phyloP scores from a whole-genome alignment of 2,888 invertebrate species.

The Chalcis sispes region DNA sequence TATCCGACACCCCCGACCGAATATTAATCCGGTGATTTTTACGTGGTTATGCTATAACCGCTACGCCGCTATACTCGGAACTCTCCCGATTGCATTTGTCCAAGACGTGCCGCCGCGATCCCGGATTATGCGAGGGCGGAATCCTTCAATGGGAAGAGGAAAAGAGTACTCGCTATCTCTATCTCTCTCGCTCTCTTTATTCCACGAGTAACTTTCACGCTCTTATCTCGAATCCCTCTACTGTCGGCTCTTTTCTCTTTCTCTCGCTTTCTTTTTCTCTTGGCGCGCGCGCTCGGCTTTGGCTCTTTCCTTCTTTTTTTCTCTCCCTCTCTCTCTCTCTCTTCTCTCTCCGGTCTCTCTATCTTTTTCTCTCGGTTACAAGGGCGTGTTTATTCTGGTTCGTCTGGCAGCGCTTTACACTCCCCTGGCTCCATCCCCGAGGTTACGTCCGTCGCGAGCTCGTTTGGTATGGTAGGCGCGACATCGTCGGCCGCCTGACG shows the following conservation, averaged over 20 bases:
- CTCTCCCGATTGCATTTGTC: background rate
- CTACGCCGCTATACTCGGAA: background rate
- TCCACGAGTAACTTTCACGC: too few relatives aligned
- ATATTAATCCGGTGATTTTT: background rate
- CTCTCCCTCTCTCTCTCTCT: background rate
- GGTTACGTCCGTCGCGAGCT: slow-evolving; percentile 4
- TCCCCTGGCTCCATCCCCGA: slow-evolving; percentile 15
- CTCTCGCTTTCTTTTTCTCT: background rate
- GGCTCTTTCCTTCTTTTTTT: background rate
- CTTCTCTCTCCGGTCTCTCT: background rate
- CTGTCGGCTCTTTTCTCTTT: background rate
- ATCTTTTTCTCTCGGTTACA: background rate
- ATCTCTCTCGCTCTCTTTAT: too few relatives aligned
- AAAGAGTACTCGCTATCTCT: background rate
- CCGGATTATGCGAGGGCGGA: background rate
- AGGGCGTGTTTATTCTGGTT: slow-evolving; percentile 19
- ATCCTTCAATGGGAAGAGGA: too few relatives aligned
- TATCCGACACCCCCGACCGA: background rate
- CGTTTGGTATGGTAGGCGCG: slow-evolving; percentile 3
- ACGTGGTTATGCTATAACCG: too few relatives aligned
- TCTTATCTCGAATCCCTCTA: too few relatives aligned
- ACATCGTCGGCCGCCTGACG: background rate
- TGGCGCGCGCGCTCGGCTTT: background rate
- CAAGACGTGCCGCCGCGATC: background rate
- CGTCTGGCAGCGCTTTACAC: slow-evolving; percentile 28